A percentile compares a stretch with the other conserved stretches of the same genome.
These are phyloP conservation scores for Microcaecilia unicolor DNA, from an alignment of 2,797 vertebrate species.

Conservation along the genomic window DNA sequence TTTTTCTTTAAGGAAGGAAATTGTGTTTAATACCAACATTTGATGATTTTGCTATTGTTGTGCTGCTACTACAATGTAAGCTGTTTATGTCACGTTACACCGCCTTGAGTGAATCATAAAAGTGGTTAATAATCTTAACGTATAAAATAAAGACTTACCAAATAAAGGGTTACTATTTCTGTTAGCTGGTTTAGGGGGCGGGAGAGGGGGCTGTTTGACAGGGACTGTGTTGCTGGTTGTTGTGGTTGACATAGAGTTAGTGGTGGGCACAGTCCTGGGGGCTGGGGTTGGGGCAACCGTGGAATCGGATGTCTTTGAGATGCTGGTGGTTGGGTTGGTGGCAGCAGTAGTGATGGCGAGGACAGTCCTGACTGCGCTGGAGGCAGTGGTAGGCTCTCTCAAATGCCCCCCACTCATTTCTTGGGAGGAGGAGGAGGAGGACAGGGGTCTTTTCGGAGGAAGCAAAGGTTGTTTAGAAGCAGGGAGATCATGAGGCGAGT, in stretches of 20 bases:
- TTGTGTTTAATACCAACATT: no score
- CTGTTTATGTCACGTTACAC: no score
- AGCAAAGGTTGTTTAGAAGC: conserved; percentile 70
- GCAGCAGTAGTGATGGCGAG: conserved; percentile 27
- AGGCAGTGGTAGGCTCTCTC: conserved; percentile 23
- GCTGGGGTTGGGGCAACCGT: conserved; percentile 32
- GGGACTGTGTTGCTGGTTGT: conserved; percentile 32
- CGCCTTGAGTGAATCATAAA: no score
- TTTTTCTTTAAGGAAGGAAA: no score
- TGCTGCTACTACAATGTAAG: no score
- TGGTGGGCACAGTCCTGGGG: conserved; percentile 57
- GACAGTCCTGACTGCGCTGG: conserved; percentile 46
- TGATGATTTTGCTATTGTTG: no score
- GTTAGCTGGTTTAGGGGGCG: conserved; percentile 88
- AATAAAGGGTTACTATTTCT: conserved; percentile 76
- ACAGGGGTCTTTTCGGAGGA: conserved; percentile 79
- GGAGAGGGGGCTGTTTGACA: conserved; percentile 81
- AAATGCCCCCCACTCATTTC: conserved; percentile 54
- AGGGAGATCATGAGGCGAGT: conserved; percentile 52
- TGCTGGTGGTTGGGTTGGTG: conserved; percentile 13
- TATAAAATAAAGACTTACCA: no score
- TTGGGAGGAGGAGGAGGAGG: conserved; percentile 55
- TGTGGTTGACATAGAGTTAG: conserved; percentile 43
- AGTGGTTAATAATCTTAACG: no score
- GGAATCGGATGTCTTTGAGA: conserved; percentile 25